Conservation (phyloP, 2,113 vertebrate genomes). For the Callipepla squamata region DNA sequence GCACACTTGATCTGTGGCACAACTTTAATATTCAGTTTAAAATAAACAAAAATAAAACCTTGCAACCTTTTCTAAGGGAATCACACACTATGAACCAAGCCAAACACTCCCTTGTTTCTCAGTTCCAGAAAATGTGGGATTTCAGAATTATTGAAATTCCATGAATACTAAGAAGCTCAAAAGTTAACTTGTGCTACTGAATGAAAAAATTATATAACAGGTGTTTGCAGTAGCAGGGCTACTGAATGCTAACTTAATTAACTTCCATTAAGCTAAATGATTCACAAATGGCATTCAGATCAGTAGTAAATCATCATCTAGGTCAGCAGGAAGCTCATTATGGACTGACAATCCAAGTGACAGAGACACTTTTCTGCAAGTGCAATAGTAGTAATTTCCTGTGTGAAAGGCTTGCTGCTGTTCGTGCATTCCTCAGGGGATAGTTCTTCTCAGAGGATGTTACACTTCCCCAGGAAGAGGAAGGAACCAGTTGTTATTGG, state of each 20-base stretch:
- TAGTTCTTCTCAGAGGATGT: constrained; percentile 79
- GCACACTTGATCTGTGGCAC: background rate
- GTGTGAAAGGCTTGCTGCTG: constrained; percentile 79
- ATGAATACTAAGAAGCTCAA: background rate
- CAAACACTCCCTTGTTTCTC: background rate
- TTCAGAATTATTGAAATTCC: background rate
- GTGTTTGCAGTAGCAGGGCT: constrained; percentile 12
- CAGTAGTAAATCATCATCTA: constrained; percentile 53
- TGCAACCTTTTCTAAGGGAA: background rate
- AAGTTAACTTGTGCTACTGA: background rate
- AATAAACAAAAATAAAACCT: constrained; percentile 10
- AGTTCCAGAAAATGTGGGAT: background rate
- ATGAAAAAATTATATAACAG: background rate
- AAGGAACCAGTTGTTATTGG: constrained; percentile 81
- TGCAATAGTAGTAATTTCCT: constrained; percentile 76
- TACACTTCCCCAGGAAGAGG: constrained; percentile 85
- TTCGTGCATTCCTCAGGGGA: constrained; percentile 78
- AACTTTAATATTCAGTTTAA: background rate
- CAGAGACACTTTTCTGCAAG: constrained; percentile 73
- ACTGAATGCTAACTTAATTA: constrained; percentile 41
- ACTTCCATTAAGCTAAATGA: constrained; percentile 24
- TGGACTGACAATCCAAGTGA: constrained; percentile 66
- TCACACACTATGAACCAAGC: background rate
- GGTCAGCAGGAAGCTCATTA: constrained; percentile 79
- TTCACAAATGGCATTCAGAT: constrained; percentile 59